Base-by-base conservation (phyloP, 1,140 invertebrate genomes). In the Macrobrachium nipponense region DNA sequence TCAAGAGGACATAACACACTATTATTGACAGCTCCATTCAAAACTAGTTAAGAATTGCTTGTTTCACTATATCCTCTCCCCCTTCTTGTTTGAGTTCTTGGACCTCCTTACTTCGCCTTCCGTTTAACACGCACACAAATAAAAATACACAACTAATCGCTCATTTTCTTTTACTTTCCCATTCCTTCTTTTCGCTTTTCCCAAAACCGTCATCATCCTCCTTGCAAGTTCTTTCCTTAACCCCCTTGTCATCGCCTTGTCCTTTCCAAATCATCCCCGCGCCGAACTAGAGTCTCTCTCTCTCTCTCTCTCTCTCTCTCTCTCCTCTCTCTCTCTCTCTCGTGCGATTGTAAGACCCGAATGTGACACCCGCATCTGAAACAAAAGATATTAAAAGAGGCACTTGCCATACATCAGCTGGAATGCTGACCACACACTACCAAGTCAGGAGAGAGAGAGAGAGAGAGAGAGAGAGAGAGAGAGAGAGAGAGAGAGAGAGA, bases 321-420 rank as follows among this genome's bases (percentile, higher is more conserved):
- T 43, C 18, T 75, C 18, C 20, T 44, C 77, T n/a, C 20, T 14
- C 62, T 44, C 51, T 18, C 43, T 44, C 7, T 15, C 61, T 20
- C 6, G 12, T 8, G 18, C 5, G 18, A n/a, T 8, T 17, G 18
- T 43, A 17, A 18, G 15, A 17, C 62, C 78, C 61, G 20, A 17
- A 62, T 62, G 77, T 79, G 58, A 79, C 58, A 18, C 58, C 23
- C 77, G 60, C 77, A 79, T 79, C 77, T 79, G 77, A 79, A 79
- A 79, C 77, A 79, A 79, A 79, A 79, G 77, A 79, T 79, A 79
- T 79, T 79, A 79, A 79, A 79, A 79, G 77, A 62, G 77, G 77
- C 60, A 64, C 77, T 79, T 64, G 77, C 77, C 23, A 79, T 79
- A 79, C n/a, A 79, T 79, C 77, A 79, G 77, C 12, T 4, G 60